Percentiles rank a stretch among this genome's conserved stretches.
phyloP scores from a whole-genome alignment of 2,888 invertebrate genomes.

The Eudemis profundana region DNA sequence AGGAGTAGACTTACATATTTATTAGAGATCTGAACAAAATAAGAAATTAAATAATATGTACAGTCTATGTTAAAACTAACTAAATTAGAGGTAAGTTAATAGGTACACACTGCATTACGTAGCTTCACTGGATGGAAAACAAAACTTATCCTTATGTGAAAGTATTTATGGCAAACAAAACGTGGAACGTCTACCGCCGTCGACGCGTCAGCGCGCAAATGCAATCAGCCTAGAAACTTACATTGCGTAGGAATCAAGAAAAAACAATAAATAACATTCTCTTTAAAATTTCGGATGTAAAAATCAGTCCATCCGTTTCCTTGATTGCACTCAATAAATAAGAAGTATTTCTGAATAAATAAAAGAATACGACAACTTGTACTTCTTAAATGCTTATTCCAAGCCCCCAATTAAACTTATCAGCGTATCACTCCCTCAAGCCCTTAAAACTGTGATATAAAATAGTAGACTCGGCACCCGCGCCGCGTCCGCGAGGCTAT shows the following conservation, averaged over 20 bases:
- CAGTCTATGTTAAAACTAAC: slow-evolving; percentile 86
- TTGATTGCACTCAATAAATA: slow-evolving; percentile 77
- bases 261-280: slow-evolving; percentile 57
- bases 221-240: slow-evolving; percentile 60
- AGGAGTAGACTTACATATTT: slow-evolving; percentile 84
- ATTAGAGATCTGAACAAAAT: slow-evolving; percentile 87
- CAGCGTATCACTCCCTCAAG: slow-evolving; percentile 58
- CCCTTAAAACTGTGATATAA: slow-evolving; percentile 59
- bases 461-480: slow-evolving; percentile 42
- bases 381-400: slow-evolving; percentile 56
- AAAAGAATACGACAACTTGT: slow-evolving; percentile 60
- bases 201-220: slow-evolving; percentile 63
- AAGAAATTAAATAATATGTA: slow-evolving; percentile 86
- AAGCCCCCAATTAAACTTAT: slow-evolving; percentile 53
- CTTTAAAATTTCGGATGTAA: slow-evolving; percentile 67
- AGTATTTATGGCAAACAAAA: slow-evolving; percentile 70
- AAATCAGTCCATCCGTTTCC: slow-evolving; percentile 79
- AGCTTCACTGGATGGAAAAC: slow-evolving; percentile 69
- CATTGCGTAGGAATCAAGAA: slow-evolving; percentile 51
- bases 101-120: slow-evolving; percentile 82
- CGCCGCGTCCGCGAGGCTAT: slow-evolving; percentile 29
- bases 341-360: slow-evolving; percentile 61
- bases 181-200: slow-evolving; percentile 60
- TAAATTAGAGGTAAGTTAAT: slow-evolving; percentile 84
- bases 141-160: slow-evolving; percentile 55